Evolutionary conservation across 2,888 invertebrate genomes (phyloP).

Genomic region (Ochropleura leucogaster): DNA sequence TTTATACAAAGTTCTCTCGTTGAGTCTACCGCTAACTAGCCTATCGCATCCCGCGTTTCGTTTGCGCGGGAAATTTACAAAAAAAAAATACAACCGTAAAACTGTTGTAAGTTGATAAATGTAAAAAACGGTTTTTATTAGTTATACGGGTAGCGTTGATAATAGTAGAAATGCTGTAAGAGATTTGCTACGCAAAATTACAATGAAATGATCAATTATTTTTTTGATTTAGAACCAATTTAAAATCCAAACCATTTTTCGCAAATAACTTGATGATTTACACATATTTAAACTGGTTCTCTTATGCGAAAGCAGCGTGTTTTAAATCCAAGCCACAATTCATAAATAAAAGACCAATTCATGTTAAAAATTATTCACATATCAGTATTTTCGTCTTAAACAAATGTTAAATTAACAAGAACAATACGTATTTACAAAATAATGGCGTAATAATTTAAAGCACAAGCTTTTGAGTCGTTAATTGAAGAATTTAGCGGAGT

Average conservation of each 20-base stretch:
- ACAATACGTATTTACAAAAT: constrained; percentile 58
- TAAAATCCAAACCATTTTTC: not conserved
- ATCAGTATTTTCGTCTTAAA: constrained; percentile 18
- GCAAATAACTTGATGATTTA: not conserved
- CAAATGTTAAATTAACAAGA: constrained; percentile 31
- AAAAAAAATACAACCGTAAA: constrained; percentile 64
- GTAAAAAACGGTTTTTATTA: constrained; percentile 53
- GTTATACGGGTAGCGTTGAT: constrained; percentile 25
- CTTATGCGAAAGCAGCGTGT: not conserved
- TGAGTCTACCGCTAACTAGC: constrained; percentile 71
- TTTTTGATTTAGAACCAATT: constrained; percentile 7
- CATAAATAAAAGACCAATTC: not conserved
- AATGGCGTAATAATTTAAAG: constrained; percentile 49
- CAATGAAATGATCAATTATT: constrained; percentile 7
- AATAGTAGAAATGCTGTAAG: constrained; percentile 59
- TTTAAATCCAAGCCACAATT: not conserved
- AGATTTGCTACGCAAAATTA: constrained; percentile 9
- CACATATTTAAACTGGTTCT: constrained; percentile 18
- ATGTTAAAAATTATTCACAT: constrained; percentile 31
- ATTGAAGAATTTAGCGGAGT: constrained; percentile 26
- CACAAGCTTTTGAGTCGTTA: constrained; percentile 21
- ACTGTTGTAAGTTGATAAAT: constrained; percentile 57
- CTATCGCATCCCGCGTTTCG: constrained; percentile 58
- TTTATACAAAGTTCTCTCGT: constrained; percentile 87
- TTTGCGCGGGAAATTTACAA: constrained; percentile 66